phyloP scores from a whole-genome alignment of 1,140 invertebrate genomes.

The Piezodorus guildinii region DNA sequence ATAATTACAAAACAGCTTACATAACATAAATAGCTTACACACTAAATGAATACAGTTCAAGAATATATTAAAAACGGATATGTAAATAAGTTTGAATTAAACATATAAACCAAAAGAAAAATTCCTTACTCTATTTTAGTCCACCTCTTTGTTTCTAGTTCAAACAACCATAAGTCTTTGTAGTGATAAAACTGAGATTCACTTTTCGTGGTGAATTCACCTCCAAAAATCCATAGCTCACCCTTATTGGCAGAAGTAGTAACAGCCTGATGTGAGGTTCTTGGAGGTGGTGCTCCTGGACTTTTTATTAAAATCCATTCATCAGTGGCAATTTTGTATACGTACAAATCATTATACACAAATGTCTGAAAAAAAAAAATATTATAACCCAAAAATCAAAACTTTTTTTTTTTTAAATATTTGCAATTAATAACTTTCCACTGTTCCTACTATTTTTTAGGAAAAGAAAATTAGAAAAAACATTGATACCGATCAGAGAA shows the following conservation, averaged over 20 bases:
- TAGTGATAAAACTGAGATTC: constrained; percentile 92
- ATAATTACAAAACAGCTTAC: too few species aligned
- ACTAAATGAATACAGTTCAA: too few species aligned
- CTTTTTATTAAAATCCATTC: constrained; percentile 70
- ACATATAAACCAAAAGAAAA: too few species aligned
- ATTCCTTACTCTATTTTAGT: constrained; percentile 67
- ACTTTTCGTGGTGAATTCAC: constrained; percentile 80
- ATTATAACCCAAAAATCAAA: too few species aligned
- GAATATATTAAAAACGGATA: too few species aligned
- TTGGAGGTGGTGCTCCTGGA: constrained; percentile 67
- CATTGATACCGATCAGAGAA: too few species aligned
- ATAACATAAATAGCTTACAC: too few species aligned
- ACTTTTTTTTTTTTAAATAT: too few species aligned
- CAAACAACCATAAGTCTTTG: constrained; percentile 81
- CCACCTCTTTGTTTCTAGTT: constrained; percentile 70
- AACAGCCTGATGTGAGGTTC: constrained; percentile 78
- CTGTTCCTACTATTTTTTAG: too few species aligned
- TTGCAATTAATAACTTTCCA: too few species aligned
- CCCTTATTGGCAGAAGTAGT: constrained; percentile 57
- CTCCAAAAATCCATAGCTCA: constrained; percentile 78
- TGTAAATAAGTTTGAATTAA: too few species aligned
- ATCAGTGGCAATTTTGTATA: constrained; percentile 70
- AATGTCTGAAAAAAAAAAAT: constrained; percentile 49
- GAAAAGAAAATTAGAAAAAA: too few species aligned
- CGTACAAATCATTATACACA: constrained; percentile 73